These are phyloP conservation scores for Andrena dorsata DNA, from an alignment of 2,888 invertebrate genomes.

Conservation along the genomic window DNA sequence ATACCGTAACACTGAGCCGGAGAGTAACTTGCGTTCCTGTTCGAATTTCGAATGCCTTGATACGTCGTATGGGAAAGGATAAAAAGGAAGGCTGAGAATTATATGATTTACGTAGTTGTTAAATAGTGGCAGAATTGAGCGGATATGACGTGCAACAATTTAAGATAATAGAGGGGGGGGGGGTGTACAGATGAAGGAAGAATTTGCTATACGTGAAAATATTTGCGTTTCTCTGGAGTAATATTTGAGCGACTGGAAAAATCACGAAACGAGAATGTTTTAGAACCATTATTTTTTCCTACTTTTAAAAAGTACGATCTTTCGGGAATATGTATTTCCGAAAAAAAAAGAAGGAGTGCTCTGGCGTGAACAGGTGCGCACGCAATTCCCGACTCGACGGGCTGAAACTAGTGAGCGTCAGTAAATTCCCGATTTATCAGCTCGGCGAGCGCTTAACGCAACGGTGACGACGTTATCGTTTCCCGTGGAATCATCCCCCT, in stretches of 20 bases:
- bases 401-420: constrained; percentile 56
- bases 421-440: constrained; percentile 78
- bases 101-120: no score
- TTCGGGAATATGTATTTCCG: constrained; percentile 43
- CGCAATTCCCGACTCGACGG: constrained; percentile 28
- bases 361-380: constrained; percentile 15
- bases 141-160: no score
- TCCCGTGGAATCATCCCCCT: constrained; percentile 62
- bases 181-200: neutral
- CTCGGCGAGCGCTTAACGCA: constrained; percentile 71
- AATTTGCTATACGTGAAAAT: neutral
- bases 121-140: no score
- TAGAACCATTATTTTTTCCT: neutral
- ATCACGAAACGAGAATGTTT: neutral
- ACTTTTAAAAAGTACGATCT: neutral
- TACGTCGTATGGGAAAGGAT: neutral
- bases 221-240: neutral
- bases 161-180: no score
- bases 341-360: constrained; percentile 25
- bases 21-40: neutral
- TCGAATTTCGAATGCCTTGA: neutral
- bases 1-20: neutral
- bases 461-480: constrained; percentile 70
- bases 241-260: neutral
- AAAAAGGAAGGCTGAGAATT: neutral